Evolutionary conservation across 2,888 invertebrate genomes (phyloP).

Genomic region (Microctonus brassicae): DNA sequence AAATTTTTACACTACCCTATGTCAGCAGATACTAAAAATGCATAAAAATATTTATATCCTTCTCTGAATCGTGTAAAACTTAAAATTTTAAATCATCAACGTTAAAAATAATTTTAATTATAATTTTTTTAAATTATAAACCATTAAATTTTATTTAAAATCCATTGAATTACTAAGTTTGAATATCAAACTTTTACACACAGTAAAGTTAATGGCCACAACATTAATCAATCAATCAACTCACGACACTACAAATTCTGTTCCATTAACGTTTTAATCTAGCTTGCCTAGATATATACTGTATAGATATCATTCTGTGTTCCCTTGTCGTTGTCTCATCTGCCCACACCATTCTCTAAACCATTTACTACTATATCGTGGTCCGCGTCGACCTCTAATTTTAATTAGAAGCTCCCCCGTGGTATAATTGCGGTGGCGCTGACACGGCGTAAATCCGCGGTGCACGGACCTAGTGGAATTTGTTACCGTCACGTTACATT

Average conservation of each 20-base stretch:
- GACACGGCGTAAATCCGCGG: constrained; percentile 39
- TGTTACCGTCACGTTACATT: constrained; percentile 21
- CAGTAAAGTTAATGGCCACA: no score
- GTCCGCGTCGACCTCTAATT: constrained; percentile 45
- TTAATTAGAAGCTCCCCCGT: constrained; percentile 47
- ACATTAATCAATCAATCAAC: constrained; percentile 50
- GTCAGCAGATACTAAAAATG: constrained; percentile 7
- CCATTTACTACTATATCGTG: neutral
- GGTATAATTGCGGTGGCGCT: constrained; percentile 47
- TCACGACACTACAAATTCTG: constrained; percentile 42
- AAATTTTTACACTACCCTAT: constrained; percentile 24
- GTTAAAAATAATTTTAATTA: neutral
- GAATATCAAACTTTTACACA: no score
- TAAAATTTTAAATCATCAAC: constrained; percentile 6
- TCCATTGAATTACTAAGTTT: no score
- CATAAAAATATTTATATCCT: neutral
- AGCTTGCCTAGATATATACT: constrained; percentile 31
- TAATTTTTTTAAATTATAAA: no score
- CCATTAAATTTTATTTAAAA: neutral
- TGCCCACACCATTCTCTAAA: constrained; percentile 20
- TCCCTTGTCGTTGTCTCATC: constrained; percentile 20
- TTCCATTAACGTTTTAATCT: constrained; percentile 47
- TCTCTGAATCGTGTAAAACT: neutral
- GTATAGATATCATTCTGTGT: constrained; percentile 4
- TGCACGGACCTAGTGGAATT: constrained; percentile 19